Conservation (phyloP, 2,113 vertebrate species). For the Odontesthes bonariensis region DNA sequence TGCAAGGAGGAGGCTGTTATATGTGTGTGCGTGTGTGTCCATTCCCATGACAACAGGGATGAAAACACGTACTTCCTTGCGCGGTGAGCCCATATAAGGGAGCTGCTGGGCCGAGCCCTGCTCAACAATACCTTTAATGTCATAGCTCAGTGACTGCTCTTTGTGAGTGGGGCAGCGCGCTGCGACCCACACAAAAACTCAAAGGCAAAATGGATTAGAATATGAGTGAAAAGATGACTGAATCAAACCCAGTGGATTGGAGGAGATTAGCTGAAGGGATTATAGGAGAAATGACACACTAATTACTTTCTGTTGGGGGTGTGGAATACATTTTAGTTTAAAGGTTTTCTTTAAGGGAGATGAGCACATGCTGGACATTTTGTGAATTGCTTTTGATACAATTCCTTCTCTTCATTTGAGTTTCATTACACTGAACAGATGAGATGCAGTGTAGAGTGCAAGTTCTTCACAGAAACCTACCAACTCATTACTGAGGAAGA, state of each 20-base stretch:
- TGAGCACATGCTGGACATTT: constrained; percentile 9
- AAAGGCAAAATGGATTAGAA: constrained; percentile 85
- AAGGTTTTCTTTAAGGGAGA: constrained; percentile 17
- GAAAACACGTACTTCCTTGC: constrained; percentile 77
- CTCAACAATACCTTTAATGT: constrained; percentile 85
- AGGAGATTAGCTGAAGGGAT: constrained; percentile 78
- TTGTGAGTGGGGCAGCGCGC: constrained; percentile 73
- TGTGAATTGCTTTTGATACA: constrained; percentile 2
- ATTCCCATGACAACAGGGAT: constrained; percentile 81
- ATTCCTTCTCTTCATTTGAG: neutral
- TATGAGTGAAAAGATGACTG: constrained; percentile 84
- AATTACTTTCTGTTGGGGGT: constrained; percentile 76
- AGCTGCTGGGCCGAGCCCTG: constrained; percentile 64
- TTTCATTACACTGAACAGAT: neutral
- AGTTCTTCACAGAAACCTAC: neutral
- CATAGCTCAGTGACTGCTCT: constrained; percentile 80
- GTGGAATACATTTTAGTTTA: constrained; percentile 48
- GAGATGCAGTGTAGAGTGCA: neutral
- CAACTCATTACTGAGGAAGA: neutral
- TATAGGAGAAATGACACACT: constrained; percentile 78
- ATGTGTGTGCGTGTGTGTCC: constrained; percentile 54
- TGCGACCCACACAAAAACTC: constrained; percentile 81
- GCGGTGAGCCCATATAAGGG: constrained; percentile 67
- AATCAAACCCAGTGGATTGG: constrained; percentile 83
- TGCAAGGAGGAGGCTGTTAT: constrained; percentile 37